Base-by-base conservation (phyloP, 1,140 invertebrate species). In the Oncopodura yosiiana region DNA sequence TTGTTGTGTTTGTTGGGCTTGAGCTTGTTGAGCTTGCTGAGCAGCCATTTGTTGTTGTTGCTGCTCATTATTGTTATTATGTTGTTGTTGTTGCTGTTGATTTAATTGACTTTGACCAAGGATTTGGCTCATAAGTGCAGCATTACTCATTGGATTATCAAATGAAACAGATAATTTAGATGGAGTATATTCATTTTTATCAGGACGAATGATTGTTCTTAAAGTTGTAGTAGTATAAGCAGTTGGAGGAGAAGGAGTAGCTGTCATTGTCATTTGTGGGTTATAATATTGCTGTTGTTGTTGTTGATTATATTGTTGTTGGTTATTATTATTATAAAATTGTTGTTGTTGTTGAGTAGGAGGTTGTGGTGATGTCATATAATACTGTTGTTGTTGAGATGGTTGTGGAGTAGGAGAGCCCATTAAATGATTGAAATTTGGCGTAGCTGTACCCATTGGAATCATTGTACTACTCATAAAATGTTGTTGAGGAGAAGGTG, bases 171-270 rank as follows among this genome's bases (percentile, higher is more conserved):
- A 45, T 41, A 64, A 19, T 68, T 36, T 65, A 68, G 60, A 82
- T 78, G 36, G 77, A 19, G 49, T 36, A 39, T 54, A 54, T 41
- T 52, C 74, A 67, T 88, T 85, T 4, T 84, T 87, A 60, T 88
- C 85, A 0, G 86, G 86, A 61, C 81, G 79, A 42, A 90, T 88
- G 24, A 90, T 82, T 1, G 86, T 81, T 67, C 86, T 74, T 30
- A 87, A 68, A 3, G 86, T 89, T 11, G 86, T 89, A 11, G 81
- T 79, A 3, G 26, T 9, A 6, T 8, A 5, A 3, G 16, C 18
- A 39, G 58, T 39, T 30, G 48, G 3, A 2, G 46, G 34, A 9
- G 43, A 19, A 18, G 39, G 27, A 4, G 48, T 36, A 3, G 39
- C 30, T 19, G 39, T 42, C 12, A 26, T 30, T 4, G 18, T 42